phyloP scores from a whole-genome alignment of 1,140 invertebrate genomes.

The Hyles vespertilio region DNA sequence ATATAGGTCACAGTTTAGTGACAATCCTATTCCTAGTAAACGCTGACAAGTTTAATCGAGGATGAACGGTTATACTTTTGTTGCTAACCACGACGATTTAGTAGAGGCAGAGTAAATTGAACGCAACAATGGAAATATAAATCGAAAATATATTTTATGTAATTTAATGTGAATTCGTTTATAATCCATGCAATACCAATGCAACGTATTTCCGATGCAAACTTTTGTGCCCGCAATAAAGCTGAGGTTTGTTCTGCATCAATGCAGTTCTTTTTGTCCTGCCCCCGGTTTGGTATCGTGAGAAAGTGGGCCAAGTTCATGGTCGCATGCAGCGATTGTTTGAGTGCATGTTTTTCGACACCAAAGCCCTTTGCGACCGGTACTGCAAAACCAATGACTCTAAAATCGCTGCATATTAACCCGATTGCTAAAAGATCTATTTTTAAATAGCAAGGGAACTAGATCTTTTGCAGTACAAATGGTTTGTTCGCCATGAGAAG shows the following conservation, averaged over 20 bases:
- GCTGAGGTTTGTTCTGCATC: slow-evolving; percentile 35
- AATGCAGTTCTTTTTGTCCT: slow-evolving; percentile 31
- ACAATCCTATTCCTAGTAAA: too few species aligned
- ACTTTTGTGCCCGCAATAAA: slow-evolving; percentile 40
- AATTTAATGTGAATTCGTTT: too few species aligned
- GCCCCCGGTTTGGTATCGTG: slow-evolving; percentile 40
- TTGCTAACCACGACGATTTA: too few species aligned
- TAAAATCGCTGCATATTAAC: slow-evolving; percentile 20
- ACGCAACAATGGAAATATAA: too few species aligned
- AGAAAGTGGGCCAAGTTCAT: slow-evolving; percentile 65
- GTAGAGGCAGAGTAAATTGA: too few species aligned
- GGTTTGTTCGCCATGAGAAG: too few species aligned
- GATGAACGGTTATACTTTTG: too few species aligned
- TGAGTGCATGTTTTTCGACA: slow-evolving; percentile 17
- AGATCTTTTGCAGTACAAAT: slow-evolving; percentile 15
- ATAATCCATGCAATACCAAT: too few species aligned
- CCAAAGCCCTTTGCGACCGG: slow-evolving; percentile 1
- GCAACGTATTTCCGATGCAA: background rate
- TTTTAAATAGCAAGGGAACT: slow-evolving; percentile 13
- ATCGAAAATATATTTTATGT: too few species aligned
- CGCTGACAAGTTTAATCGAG: too few species aligned
- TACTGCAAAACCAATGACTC: background rate
- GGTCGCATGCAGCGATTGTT: slow-evolving; percentile 32
- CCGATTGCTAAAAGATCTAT: background rate
- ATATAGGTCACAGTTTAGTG: too few species aligned